Base-by-base conservation (phyloP, 2,113 vertebrate species). In the Eclectus roratus region DNA sequence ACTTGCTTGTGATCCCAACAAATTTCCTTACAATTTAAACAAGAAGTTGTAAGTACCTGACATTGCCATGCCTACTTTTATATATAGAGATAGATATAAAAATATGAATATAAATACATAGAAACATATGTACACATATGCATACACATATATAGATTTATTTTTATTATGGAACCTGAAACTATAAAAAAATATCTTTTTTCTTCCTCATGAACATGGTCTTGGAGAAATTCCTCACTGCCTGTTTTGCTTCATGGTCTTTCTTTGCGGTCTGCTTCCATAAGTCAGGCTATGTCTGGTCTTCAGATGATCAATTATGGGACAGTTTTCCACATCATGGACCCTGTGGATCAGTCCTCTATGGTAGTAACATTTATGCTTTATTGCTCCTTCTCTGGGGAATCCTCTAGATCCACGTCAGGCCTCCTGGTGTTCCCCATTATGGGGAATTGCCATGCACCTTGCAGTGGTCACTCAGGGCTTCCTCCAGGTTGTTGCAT, bases 391-490 rank as follows among this genome's bases (percentile, higher is more conserved):
- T 85, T 64, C 64, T 56, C 55, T 78, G 31, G 7, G 16, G n/a
- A 86, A 80, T 71, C 10, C 20, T 84, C 29, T 86, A 66, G 24
- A 39, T 24, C 31, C 20, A 12, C 31, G 13, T 35, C 43, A 72
- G 66, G 8, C 7, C 10, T 80, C 13, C 55, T 17, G 9, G 43
- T 71, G 16, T 27, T 76, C 19, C 17, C 13, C 15, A 46, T 10
- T 3, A 37, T 33, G 27, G 35, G 77, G 13, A 47, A 47, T 47
- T 47, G 46, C 46, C 20, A 21, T 82, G 28, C 16, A 8, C 19
- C 31, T 88, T 61, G 39, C 33, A 0, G 0, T 35, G 21, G 7
- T 72, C 28, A 31, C 27, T 60, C n/a, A 60, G 6, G 10, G 0
- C 79, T 94, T 93, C 17, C 46, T 90, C 15, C 10, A 14, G 8